Conservation (phyloP, 2,888 invertebrate species). For the Vesta saturnalis region DNA sequence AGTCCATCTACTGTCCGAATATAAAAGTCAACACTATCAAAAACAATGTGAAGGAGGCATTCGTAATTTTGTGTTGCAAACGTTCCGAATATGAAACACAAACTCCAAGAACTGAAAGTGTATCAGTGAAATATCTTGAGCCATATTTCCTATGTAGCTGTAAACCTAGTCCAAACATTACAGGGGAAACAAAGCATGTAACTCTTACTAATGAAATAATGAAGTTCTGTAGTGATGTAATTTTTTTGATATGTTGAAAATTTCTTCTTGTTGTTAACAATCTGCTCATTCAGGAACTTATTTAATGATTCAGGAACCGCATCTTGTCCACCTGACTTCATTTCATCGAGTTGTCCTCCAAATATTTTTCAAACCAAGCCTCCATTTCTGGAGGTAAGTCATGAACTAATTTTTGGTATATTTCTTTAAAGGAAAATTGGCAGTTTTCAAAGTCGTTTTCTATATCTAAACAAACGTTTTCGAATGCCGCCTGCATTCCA, state of each 20-base stretch:
- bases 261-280: no score
- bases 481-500: no score
- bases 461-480: slow-evolving; percentile 17
- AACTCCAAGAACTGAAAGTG: no score
- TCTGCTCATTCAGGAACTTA: no score
- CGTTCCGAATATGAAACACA: slow-evolving; percentile 6
- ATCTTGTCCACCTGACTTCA: not conserved
- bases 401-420: slow-evolving; percentile 2
- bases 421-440: slow-evolving; percentile 11
- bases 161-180: no score
- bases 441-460: slow-evolving; percentile 15
- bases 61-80: slow-evolving; percentile 8
- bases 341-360: no score
- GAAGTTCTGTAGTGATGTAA: slow-evolving; percentile 14
- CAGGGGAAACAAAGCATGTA: no score
- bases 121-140: no score
- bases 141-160: no score
- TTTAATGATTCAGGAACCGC: slow-evolving; percentile 16
- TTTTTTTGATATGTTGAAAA: slow-evolving; percentile 9
- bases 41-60: not conserved
- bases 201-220: slow-evolving; percentile 14
- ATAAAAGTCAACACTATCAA: slow-evolving; percentile 1
- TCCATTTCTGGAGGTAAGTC: slow-evolving; percentile 15
- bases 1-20: slow-evolving; percentile 14
- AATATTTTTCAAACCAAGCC: slow-evolving; percentile 6